Conservation (phyloP, 2,113 vertebrate genomes). For the Himantopus leucocephalus region DNA sequence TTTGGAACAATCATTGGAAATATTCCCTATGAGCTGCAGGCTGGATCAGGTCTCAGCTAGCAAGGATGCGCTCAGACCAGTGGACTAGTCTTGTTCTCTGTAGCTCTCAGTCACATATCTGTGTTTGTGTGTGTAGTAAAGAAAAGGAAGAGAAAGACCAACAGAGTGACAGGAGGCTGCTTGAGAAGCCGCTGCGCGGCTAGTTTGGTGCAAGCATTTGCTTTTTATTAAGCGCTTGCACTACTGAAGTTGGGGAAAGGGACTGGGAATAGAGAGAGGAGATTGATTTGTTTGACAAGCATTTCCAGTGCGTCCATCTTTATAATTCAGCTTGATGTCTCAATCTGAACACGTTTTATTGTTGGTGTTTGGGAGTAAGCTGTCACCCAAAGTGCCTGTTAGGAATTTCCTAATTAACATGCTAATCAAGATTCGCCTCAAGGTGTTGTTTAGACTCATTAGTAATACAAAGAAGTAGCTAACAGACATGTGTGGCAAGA, state of each 20-base stretch:
- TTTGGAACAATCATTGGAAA: neutral
- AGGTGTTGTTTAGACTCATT: constrained; percentile 43
- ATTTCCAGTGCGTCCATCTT: neutral
- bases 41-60: neutral
- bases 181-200: neutral
- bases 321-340: constrained; percentile 31
- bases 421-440: constrained; percentile 33
- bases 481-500: neutral
- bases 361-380: neutral
- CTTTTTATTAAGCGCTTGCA: neutral
- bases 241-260: neutral
- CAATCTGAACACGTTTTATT: neutral
- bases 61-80: neutral
- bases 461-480: constrained; percentile 18
- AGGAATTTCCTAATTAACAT: constrained; percentile 37
- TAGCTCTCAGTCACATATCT: neutral
- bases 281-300: neutral
- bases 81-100: neutral
- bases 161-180: neutral
- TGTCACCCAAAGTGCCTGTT: neutral
- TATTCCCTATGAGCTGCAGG: neutral
- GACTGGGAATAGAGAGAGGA: neutral
- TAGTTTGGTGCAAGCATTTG: neutral
- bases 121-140: neutral
- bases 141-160: neutral